Base-by-base conservation (phyloP, 2,888 invertebrate species). In the Microctonus hyperodae region DNA sequence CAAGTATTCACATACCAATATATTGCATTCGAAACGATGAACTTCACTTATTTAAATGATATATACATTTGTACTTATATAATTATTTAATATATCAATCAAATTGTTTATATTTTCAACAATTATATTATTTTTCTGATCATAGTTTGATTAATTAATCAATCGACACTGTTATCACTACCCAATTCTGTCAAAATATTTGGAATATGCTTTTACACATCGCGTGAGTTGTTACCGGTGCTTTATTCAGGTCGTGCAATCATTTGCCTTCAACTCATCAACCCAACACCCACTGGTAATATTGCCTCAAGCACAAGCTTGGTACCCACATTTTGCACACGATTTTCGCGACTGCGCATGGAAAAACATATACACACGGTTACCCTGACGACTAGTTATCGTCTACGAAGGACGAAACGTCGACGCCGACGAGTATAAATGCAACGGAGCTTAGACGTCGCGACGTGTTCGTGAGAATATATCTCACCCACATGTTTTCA, bases 21-120 rank as follows among this genome's bases (percentile, higher is more conserved):
- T 59, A 58, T 23, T 44, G 65, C 56, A 37, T 71, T 20, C 72
- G 73, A 9, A 57, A 59, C 1, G 70, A 71, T 56, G 53, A 64
- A 55, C 53, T 66, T 22, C 53, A 64, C n/a, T n/a, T n/a, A n/a
- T n/a, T n/a, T n/a, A n/a, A n/a, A n/a, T n/a, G n/a, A n/a, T n/a
- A n/a, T n/a, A n/a, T n/a, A n/a, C n/a, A n/a, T n/a, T n/a, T n/a
- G n/a, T n/a, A n/a, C n/a, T n/a, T n/a, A n/a, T n/a, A n/a, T n/a
- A n/a, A n/a, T n/a, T n/a, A n/a, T n/a, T n/a, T n/a, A n/a, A n/a
- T n/a, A n/a, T n/a, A n/a, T n/a, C n/a, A n/a, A n/a, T n/a, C n/a
- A n/a, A n/a, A n/a, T n/a, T 28, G 28, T 28, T 28, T 28, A 28
- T 28, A 28, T 28, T 28, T 28, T n/a, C n/a, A n/a, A n/a, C n/a